Evolutionary conservation across 1,140 invertebrate genomes (phyloP).

Genomic region (Diploscapter pachys): DNA sequence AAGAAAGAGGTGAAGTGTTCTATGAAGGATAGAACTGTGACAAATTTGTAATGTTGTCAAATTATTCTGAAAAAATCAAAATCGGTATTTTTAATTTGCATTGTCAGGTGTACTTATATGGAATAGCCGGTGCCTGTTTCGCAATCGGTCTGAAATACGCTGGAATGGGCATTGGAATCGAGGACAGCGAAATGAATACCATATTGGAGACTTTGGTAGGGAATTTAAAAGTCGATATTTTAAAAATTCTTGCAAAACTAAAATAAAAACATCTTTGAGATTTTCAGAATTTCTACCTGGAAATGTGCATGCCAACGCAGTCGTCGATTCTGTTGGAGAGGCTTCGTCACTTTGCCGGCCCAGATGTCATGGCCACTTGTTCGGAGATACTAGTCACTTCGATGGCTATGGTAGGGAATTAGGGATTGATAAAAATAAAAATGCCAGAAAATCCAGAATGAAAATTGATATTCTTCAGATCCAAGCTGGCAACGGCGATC

Average conservation of each 20-base stretch:
- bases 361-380: not conserved
- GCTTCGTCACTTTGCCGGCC: slow-evolving; percentile 7
- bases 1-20: too few species aligned
- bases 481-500: slow-evolving; percentile 18
- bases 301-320: not conserved
- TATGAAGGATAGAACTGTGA: too few species aligned
- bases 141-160: slow-evolving; percentile 17
- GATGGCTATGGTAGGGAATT: slow-evolving; percentile 11
- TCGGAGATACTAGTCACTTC: slow-evolving; percentile 6
- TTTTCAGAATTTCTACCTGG: not conserved
- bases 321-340: not conserved
- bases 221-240: not conserved
- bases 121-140: slow-evolving; percentile 12
- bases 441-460: not conserved
- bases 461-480: slow-evolving; percentile 8
- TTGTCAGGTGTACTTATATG: slow-evolving; percentile 5
- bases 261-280: not conserved
- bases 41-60: too few species aligned
- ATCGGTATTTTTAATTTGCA: too few species aligned
- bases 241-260: slow-evolving; percentile 8
- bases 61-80: too few species aligned
- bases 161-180: not conserved
- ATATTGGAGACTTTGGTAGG: slow-evolving; percentile 8
- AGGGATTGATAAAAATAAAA: not conserved
- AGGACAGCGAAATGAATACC: not conserved